A percentile compares a stretch with the other conserved stretches of the same genome.
Conservation (phyloP, 2,888 invertebrate species). For the Ceraclea dissimilis region DNA sequence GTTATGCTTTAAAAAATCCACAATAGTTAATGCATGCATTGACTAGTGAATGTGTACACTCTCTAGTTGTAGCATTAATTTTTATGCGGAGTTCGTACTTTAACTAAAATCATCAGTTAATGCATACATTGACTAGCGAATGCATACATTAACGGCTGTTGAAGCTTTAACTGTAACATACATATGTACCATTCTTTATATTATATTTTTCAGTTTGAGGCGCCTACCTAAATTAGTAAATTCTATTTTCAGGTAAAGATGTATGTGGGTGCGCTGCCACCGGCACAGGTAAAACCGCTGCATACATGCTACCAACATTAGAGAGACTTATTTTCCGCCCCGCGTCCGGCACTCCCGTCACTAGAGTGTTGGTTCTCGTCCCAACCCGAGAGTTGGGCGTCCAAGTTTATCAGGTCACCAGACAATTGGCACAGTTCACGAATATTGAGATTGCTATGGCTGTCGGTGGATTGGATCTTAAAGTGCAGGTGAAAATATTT, state of each 20-base stretch:
- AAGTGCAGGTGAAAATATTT: constrained; percentile 49
- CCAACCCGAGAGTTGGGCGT: constrained; percentile 97
- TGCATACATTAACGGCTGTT: no score
- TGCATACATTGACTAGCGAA: no score
- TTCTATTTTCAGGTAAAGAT: constrained; percentile 67
- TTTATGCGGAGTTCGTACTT: no score
- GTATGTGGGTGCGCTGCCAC: constrained; percentile 98
- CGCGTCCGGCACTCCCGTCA: constrained; percentile 56
- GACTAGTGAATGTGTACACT: no score
- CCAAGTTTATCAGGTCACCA: constrained; percentile 74
- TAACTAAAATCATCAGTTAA: no score
- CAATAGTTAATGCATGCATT: no score
- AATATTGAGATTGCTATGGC: constrained; percentile 73
- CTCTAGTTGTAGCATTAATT: no score
- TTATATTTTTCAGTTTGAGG: no score
- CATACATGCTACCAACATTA: constrained; percentile 95
- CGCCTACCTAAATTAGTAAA: no score
- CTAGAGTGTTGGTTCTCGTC: constrained; percentile 85
- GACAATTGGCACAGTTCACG: constrained; percentile 84
- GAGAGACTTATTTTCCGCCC: constrained; percentile 89
- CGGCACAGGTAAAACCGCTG: constrained; percentile 96
- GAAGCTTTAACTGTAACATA: no score
- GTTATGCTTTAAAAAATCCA: no score
- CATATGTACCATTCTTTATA: no score
- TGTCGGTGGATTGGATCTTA: constrained; percentile 82